Evolutionary conservation across 2,797 vertebrate genomes (phyloP).

Genomic region (Carapus acus): DNA sequence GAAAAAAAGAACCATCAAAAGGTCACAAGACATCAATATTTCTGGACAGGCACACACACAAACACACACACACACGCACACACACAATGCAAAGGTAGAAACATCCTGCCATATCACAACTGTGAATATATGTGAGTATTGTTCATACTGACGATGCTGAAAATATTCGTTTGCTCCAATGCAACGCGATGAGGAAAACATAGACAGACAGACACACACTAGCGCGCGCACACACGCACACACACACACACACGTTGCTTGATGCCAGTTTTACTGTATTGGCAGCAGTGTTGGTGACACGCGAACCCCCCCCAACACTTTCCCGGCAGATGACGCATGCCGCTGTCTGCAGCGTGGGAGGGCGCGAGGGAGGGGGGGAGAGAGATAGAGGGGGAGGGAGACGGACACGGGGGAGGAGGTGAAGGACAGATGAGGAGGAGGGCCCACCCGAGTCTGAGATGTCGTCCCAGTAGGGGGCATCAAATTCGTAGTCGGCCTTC

Average conservation of each 20-base stretch:
- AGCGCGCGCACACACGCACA: neutral
- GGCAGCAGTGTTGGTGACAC: too few relatives aligned
- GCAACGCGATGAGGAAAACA: conserved; percentile 7
- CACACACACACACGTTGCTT: conserved; percentile 4
- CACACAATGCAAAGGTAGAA: too few relatives aligned
- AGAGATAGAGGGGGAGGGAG: too few relatives aligned
- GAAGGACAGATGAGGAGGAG: too few relatives aligned
- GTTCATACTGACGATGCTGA: too few relatives aligned
- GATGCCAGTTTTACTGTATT: conserved; percentile 9
- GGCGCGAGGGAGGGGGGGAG: too few relatives aligned
- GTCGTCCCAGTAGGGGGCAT: conserved; percentile 98
- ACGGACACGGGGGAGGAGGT: too few relatives aligned
- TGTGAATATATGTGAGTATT: too few relatives aligned
- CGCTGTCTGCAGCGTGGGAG: conserved; percentile 14
- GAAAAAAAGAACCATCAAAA: conserved; percentile 41
- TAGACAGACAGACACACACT: conserved; percentile 3
- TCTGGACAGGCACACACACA: neutral
- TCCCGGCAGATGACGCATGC: conserved; percentile 36
- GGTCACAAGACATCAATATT: neutral
- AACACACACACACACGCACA: too few relatives aligned
- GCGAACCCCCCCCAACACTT: conserved; percentile 13
- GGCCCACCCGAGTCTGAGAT: conserved; percentile 93
- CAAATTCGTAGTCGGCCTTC: conserved; percentile 94
- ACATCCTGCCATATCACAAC: too few relatives aligned
- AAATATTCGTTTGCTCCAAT: too few relatives aligned